Conservation (phyloP, 1,140 invertebrate species). For the Anagrus nilaparvatae region DNA sequence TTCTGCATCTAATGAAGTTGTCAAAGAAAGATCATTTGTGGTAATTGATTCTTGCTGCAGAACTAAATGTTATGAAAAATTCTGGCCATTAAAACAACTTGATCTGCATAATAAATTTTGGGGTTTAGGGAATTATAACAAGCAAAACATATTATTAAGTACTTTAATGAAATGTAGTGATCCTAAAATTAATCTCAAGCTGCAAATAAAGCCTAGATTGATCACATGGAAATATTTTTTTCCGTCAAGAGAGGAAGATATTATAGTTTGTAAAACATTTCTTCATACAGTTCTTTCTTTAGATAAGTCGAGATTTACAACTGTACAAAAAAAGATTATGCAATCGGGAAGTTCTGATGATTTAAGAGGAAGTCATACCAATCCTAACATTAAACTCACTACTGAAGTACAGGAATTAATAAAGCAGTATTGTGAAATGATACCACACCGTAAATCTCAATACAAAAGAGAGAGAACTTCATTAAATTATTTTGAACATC, state of each 20-base stretch:
- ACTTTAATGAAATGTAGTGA: background rate
- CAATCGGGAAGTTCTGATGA: too few species aligned
- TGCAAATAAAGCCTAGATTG: background rate
- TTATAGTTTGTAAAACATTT: background rate
- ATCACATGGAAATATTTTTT: background rate
- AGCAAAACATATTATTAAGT: background rate
- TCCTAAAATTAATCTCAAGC: too few species aligned
- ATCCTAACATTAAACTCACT: background rate
- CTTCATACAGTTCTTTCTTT: too few species aligned
- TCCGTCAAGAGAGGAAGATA: background rate
- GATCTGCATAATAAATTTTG: background rate
- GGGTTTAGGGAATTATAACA: background rate
- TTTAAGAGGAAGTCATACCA: too few species aligned
- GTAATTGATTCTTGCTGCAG: too few species aligned
- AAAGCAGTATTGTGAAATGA: background rate
- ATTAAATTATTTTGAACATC: slow-evolving; percentile 4
- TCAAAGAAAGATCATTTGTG: too few species aligned
- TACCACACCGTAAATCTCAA: background rate
- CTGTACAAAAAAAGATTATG: too few species aligned
- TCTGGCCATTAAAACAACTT: too few species aligned
- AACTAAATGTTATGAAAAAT: too few species aligned
- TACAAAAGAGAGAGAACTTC: background rate
- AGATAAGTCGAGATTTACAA: too few species aligned
- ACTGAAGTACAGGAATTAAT: too few species aligned
- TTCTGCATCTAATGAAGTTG: too few species aligned